phyloP scores from a whole-genome alignment of 1,140 invertebrate species.

The Colletes latitarsis region DNA sequence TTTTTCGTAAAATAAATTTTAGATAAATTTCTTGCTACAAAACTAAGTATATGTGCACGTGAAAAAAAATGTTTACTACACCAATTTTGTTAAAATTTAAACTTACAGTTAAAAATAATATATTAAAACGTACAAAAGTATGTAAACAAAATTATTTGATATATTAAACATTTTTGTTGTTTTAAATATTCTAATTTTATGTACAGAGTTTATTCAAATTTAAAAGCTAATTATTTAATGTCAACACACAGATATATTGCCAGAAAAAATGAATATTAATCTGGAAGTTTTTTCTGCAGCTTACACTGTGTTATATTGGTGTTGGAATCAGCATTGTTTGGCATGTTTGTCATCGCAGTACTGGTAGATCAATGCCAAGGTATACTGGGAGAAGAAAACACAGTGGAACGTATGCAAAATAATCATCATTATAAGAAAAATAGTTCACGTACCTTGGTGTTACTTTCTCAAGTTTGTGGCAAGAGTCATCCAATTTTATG shows the following conservation, averaged over 20 bases:
- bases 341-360: constrained; percentile 94
- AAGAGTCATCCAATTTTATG: constrained; percentile 86
- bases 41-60: not conserved
- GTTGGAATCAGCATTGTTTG: constrained; percentile 92
- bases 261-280: constrained; percentile 30
- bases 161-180: not conserved
- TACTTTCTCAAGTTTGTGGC: constrained; percentile 91
- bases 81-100: not conserved
- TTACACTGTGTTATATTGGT: constrained; percentile 92
- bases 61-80: not conserved
- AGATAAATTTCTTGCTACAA: constrained; percentile 26
- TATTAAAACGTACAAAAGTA: too few species aligned
- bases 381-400: constrained; percentile 91
- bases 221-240: not conserved
- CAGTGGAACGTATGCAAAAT: constrained; percentile 89
- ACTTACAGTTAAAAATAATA: not conserved
- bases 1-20: too few species aligned
- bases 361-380: constrained; percentile 94
- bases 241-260: not conserved
- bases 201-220: not conserved
- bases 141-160: too few species aligned
- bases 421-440: constrained; percentile 84
- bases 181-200: not conserved
- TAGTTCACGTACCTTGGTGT: constrained; percentile 83
- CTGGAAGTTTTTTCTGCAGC: constrained; percentile 81